These are phyloP conservation scores for Mongoloraphidia duomilia DNA, from an alignment of 2,888 invertebrate species.

Conservation along the genomic window DNA sequence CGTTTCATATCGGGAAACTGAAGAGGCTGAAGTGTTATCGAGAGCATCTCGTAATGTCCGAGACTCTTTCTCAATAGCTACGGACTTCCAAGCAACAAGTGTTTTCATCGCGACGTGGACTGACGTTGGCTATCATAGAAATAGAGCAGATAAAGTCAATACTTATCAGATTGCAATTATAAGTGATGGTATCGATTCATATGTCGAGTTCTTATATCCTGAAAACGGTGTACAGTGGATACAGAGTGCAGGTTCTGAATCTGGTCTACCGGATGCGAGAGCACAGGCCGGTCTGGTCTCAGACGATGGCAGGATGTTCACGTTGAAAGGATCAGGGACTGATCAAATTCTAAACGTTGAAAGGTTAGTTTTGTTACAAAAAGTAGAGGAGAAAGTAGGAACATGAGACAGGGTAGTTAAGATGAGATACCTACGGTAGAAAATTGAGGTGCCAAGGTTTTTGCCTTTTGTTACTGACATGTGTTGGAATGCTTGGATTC, in stretches of 20 bases:
- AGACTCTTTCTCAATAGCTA: slow-evolving; percentile 54
- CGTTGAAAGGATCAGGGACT: slow-evolving; percentile 80
- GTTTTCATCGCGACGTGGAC: slow-evolving; percentile 85
- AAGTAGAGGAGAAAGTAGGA: too few species aligned
- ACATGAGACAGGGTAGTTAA: too few species aligned
- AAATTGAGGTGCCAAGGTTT: too few species aligned
- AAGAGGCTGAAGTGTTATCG: slow-evolving; percentile 40
- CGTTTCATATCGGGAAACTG: slow-evolving; percentile 58
- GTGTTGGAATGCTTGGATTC: too few species aligned
- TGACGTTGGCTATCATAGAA: slow-evolving; percentile 64
- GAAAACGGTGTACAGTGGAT: slow-evolving; percentile 86
- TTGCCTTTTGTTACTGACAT: too few species aligned
- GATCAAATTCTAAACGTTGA: slow-evolving; percentile 69
- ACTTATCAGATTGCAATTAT: slow-evolving; percentile 73
- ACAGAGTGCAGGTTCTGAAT: slow-evolving; percentile 59
- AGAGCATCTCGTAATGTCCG: slow-evolving; percentile 58
- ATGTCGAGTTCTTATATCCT: slow-evolving; percentile 76
- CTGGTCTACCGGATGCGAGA: slow-evolving; percentile 72
- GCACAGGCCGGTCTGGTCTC: slow-evolving; percentile 88
- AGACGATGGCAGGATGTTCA: slow-evolving; percentile 61
- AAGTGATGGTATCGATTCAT: slow-evolving; percentile 65
- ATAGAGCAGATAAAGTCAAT: slow-evolving; percentile 57
- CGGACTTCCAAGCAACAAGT: slow-evolving; percentile 58
- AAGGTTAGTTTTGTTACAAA: slow-evolving; percentile 38
- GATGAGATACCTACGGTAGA: too few species aligned